Base-by-base conservation (phyloP, 92 coral and sea anemone genomes). In the Epizoanthus scotinus region DNA sequence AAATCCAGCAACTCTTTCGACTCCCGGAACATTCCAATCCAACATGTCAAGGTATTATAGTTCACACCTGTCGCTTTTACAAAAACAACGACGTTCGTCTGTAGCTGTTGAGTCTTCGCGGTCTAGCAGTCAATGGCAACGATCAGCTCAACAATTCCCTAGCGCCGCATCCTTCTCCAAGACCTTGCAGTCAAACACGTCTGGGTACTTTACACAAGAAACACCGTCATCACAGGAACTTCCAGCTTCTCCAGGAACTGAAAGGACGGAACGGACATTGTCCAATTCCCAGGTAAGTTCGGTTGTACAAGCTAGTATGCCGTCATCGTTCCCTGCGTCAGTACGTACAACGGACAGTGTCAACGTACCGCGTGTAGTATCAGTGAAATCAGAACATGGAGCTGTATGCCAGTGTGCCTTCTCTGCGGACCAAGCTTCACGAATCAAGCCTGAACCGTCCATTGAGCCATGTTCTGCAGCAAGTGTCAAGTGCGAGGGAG, bases 361-460 rank as follows among this genome's bases (percentile, higher is more conserved):
- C 25, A 25, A 52, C 57, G 50, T 29, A 29, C 26, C 47, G 31
- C 21, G 6, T 19, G 36, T 54, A 0, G 64, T 55, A 54, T 28
- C 78, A 1, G 78, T 29, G 24, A 73, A 73, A 49, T 73, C 78
- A 13, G 78, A 73, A 19, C 6, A 25, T 27, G 63, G 18, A 26
- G 28, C 50, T 52, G 19, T 49, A 25, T 28, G 65, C 10, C 78
- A 55, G 64, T 73, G 22, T 49, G 18, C 38, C 59, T 73, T 63
- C 15, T 56, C 36, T 19, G 53, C 78, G 28, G 78, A 18, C 27
- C 50, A 49, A 52, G 28, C 20, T 5, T 26, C 28, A 27, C 56
- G 29, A 26, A 28, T 55, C 12, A 73, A 54, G 17, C 14, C 52
- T 17, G 64, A 54, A 53, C 47, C 65, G 8, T 3, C 63, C 6